Conservation (phyloP, 2,797 vertebrate species). For the Coluber constrictor region DNA sequence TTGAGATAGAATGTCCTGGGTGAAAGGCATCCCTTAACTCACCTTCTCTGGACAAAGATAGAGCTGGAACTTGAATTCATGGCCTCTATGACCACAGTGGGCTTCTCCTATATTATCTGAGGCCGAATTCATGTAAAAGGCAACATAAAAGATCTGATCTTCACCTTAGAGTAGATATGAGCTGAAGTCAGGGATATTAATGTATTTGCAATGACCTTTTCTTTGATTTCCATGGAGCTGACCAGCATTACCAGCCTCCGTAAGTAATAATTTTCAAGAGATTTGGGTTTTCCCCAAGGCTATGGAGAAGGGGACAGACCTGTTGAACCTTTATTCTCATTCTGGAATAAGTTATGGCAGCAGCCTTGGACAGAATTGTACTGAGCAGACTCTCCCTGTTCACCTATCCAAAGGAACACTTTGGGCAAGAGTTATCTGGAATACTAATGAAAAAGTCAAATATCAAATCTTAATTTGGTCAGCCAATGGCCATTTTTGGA, state of each 20-base stretch:
- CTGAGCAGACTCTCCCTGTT: not conserved
- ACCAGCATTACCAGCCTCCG: not conserved
- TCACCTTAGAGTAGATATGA: not conserved
- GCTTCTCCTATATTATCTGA: not conserved
- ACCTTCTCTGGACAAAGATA: not conserved
- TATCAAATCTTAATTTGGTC: not conserved
- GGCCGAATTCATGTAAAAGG: not conserved
- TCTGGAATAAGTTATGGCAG: not conserved
- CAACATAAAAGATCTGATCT: not conserved
- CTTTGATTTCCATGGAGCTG: not conserved
- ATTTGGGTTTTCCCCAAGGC: not conserved
- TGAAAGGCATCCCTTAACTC: not conserved
- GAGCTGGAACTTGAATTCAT: not conserved
- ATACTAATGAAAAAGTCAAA: not conserved
- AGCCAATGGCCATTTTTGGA: not conserved
- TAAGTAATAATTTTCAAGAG: not conserved
- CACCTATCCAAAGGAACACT: not conserved
- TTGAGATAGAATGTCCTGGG: not conserved
- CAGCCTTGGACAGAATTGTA: not conserved
- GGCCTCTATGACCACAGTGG: not conserved
- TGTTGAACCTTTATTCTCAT: not conserved
- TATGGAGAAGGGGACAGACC: not conserved
- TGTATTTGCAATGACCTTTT: not conserved
- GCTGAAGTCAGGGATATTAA: not conserved
- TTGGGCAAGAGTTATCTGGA: not conserved